Base-by-base conservation (phyloP, 2,888 invertebrate genomes). In the Malacosoma neustria region DNA sequence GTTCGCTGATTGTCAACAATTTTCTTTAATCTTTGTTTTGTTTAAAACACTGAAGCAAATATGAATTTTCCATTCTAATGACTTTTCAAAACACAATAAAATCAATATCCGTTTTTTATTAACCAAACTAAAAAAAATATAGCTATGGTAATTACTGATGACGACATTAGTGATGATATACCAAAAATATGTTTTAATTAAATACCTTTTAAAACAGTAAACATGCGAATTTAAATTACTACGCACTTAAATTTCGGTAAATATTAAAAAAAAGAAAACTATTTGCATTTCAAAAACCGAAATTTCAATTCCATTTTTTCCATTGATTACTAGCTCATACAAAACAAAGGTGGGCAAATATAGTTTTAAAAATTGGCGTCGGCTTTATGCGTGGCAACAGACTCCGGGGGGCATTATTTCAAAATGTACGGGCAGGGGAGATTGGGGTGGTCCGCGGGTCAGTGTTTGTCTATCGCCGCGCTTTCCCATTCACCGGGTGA, bases 401-500 rank as follows among this genome's bases (percentile, higher is more conserved):
- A 64, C 52, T 56, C 61, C 61, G 72, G 70, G 47, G 65, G 64
- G 74, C 66, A 80, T 81, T 80, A 80, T 80, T 84, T 82, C 74
- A 74, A 79, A 81, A 76, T 76, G 77, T 64, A 72, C 72, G 72
- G 69, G 63, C 67, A 51, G 57, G 59, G 68, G 55, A 59, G 57
- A 52, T 49, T 54, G 51, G 58, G 45, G 46, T 52, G 44, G 55
- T 53, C 42, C 57, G 59, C 68, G 72, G 79, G 82, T 80, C 76
- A 76, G 70, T 80, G 84, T 82, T 84, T 84, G 81, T 84, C 84
- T 85, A 84, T 80, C 74, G 76, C 76, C 72, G 77, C 79, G 81
- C 69, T 82, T 82, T 81, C 72, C 76, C 80, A 80, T 81, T 82
- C 82, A 82, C 71, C 67, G 80, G 81, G 77, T 76, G 82, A 81